Evolutionary conservation across 2,888 invertebrate genomes (phyloP).

Genomic region (Drosophila mimica): DNA sequence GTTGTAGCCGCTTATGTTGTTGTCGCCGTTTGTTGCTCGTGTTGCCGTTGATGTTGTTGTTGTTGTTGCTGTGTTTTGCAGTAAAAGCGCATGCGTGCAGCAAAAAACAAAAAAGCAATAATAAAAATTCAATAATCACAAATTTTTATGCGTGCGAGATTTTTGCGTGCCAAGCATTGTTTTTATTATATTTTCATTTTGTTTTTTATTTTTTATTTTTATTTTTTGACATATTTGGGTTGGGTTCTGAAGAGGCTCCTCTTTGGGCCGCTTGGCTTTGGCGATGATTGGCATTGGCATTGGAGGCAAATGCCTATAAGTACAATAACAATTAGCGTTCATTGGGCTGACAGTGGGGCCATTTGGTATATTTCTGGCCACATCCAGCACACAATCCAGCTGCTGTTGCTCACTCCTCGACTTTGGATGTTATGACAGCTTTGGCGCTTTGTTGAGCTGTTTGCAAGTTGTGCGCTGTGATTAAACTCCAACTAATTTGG

Average conservation of each 20-base stretch:
- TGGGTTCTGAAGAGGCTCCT: constrained; percentile 1
- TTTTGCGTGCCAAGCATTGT: constrained; percentile 43
- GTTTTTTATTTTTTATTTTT: background rate
- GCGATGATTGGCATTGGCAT: constrained; percentile 3
- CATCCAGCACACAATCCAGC: background rate
- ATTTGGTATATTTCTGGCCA: constrained; percentile 4
- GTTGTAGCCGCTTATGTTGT: constrained; percentile 38
- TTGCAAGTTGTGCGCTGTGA: constrained; percentile 56
- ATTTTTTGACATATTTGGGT: constrained; percentile 37
- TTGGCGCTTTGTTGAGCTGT: constrained; percentile 49
- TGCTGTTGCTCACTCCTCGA: background rate
- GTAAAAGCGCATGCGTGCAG: constrained; percentile 27
- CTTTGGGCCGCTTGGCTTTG: background rate
- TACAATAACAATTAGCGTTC: constrained; percentile 72
- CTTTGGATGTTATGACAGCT: constrained; percentile 65
- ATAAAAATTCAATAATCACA: constrained; percentile 77
- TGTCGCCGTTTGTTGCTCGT: constrained; percentile 24
- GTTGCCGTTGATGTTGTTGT: constrained; percentile 14
- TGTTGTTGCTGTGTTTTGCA: constrained; percentile 23
- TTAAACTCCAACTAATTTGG: constrained; percentile 78
- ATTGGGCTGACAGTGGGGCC: constrained; percentile 24
- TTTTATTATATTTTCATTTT: background rate
- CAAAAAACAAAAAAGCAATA: constrained; percentile 29
- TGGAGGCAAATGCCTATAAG: constrained; percentile 22
- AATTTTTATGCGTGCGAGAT: constrained; percentile 75